Evolutionary conservation across 2,113 vertebrate species (phyloP), one percentile per base, ranked within the genome.

Genomic region (Scytalopus superciliaris): DNA sequence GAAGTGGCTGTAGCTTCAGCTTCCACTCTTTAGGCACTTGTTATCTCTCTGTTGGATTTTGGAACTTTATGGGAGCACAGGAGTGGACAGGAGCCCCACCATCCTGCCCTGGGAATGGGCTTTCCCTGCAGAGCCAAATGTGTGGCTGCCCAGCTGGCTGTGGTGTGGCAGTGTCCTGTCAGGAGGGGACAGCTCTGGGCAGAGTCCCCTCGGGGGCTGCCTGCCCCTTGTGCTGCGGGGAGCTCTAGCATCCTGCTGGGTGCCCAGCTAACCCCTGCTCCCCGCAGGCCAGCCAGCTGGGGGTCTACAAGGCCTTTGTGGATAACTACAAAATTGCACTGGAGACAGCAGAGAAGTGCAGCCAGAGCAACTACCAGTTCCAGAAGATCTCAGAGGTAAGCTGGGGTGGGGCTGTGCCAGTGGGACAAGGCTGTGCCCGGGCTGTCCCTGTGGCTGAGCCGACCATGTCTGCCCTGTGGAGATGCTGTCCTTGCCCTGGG

Each of bases 261-360:
- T 66, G 47, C 59, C 69, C 1, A 0, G 66, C 87, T 96, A 89
- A 94, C 37, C 69, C 79, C 91, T 2, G 0, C 85, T 87, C 72
- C 85, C 85, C 2, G 16, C 92, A 99, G 99, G 99, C 99, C 97
- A 99, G 99, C 97, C 99, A 99, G 97, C 96, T 99, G 50, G 99
- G 99, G 4, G 98, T 99, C 52, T 99, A 99, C 98, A 99, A 99
- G 96, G 99, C 99, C 12, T 99, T 99, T 92, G 98, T 99, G 97
- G 99, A 99, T 98, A 99, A 99, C 98, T 99, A 99, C 97, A 99
- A 99, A 98, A 97, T 98, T 3, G 99, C 99, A 0, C 93, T 99
- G 90, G 99, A 99, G 96, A 99, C 99, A 0, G 99, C 98, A 0
- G 99, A 99, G 97, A 99, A 99, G 94, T 99, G 99, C 98, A 99